Base-by-base conservation (phyloP, 2,888 invertebrate genomes). In the Cactoblastis cactorum region DNA sequence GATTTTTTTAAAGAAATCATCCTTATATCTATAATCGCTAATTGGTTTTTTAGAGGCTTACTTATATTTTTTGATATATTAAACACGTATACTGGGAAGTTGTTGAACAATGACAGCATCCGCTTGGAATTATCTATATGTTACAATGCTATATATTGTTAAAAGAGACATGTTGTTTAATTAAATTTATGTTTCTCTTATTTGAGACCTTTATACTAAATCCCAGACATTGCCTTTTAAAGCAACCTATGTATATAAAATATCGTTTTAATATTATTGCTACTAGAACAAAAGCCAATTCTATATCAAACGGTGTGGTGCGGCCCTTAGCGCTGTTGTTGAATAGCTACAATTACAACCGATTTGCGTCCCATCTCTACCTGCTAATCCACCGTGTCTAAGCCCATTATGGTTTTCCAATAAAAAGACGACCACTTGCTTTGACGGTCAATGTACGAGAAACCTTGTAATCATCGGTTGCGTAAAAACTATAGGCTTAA, bases 351-450 rank as follows among this genome's bases (percentile, higher is more conserved):
- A 43, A 43, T 43, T 43, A 43, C 43, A 14, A 9, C 14, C 43
- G 43, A 43, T 43, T 43, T 43, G 43, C 43, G 24, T 43, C 28
- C 28, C 14, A 43, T 28, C 14, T 22, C 11, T 43, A 43, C 43
- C 43, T 15, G 43, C 24, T 43, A 43, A 43, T 43, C 43, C 43
- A 15, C 24, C 43, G n/a, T 43, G 43, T n/a, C 43, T 43, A 24
- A 43, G 15, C 28, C 24, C 28, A 43, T 43, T 28, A 43, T 43
- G 28, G 43, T 24, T 11, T 43, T 43, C 24, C 28, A 43, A 24
- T 43, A 41, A 41, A 41, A 24, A 41, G 41, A 38, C 18, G 38
- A 22, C 14, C 24, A 41, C 14, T n/a, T 14, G 22, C 41, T 24
- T 41, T 41, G 41, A 41, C 22, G 41, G 41, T 22, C 41, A 41